phyloP scores from a whole-genome alignment of 2,113 vertebrate species.

The Syngnathoides biaculeatus region DNA sequence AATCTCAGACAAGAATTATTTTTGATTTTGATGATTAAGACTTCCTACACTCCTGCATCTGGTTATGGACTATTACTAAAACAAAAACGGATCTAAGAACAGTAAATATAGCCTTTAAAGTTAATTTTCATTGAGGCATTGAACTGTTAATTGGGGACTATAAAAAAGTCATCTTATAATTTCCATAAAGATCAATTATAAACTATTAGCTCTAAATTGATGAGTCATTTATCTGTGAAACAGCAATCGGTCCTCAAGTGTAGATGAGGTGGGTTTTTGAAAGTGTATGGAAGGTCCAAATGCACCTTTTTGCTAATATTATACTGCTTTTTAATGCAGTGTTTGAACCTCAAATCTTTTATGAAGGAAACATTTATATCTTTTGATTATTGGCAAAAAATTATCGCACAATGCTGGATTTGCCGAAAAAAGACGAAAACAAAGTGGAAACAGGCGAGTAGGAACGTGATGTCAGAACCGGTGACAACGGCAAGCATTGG shows the following conservation, averaged over 20 bases:
- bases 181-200: background rate
- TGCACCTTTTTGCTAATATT: no score
- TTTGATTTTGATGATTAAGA: background rate
- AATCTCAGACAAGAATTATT: constrained; percentile 10
- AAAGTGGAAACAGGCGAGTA: no score
- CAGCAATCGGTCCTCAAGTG: background rate
- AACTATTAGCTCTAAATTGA: background rate
- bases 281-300: no score
- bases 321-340: no score
- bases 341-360: no score
- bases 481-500: no score
- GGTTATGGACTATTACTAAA: background rate
- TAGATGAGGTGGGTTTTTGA: background rate
- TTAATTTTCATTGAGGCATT: constrained; percentile 3
- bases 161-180: constrained; percentile 16
- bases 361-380: no score
- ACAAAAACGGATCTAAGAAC: background rate
- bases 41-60: background rate
- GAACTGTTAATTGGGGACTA: background rate
- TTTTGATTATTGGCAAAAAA: no score
- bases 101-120: background rate
- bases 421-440: no score
- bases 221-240: background rate
- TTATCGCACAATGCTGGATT: no score
- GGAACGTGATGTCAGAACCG: no score